These are phyloP conservation scores for Protomyctophum bolini DNA, from an alignment of 2,113 vertebrate genomes.

Conservation along the genomic window DNA sequence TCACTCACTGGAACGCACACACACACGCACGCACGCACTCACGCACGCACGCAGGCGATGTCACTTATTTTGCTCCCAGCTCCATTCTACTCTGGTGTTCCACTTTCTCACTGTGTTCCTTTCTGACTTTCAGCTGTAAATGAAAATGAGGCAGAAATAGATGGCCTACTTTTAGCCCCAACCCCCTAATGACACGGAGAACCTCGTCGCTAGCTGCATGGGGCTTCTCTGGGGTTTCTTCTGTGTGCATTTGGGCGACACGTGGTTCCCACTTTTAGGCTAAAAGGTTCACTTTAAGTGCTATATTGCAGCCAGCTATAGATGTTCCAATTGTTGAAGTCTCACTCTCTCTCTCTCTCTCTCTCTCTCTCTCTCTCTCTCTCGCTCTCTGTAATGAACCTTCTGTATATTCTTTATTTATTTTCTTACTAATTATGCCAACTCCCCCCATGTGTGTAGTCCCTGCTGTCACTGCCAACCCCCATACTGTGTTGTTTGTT, in stretches of 20 bases:
- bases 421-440: too few relatives aligned
- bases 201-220: neutral
- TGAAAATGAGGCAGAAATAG: constrained; percentile 62
- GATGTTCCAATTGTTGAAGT: too few relatives aligned
- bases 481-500: too few relatives aligned
- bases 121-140: constrained; percentile 54
- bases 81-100: constrained; percentile 45
- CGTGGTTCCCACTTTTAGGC: constrained; percentile 15
- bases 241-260: constrained; percentile 25
- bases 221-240: constrained; percentile 15
- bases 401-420: too few relatives aligned
- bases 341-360: too few relatives aligned
- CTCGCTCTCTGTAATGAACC: too few relatives aligned
- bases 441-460: too few relatives aligned
- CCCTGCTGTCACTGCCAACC: too few relatives aligned
- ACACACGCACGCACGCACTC: constrained; percentile 5
- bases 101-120: constrained; percentile 53
- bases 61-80: neutral
- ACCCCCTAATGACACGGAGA: constrained; percentile 32
- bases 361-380: too few relatives aligned
- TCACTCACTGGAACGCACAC: constrained; percentile 15
- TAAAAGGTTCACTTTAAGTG: constrained; percentile 21
- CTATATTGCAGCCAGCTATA: too few relatives aligned
- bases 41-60: neutral
- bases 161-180: constrained; percentile 62